phyloP scores from a whole-genome alignment of 92 coral and sea anemone species.

The Palythoa grandiflora region DNA sequence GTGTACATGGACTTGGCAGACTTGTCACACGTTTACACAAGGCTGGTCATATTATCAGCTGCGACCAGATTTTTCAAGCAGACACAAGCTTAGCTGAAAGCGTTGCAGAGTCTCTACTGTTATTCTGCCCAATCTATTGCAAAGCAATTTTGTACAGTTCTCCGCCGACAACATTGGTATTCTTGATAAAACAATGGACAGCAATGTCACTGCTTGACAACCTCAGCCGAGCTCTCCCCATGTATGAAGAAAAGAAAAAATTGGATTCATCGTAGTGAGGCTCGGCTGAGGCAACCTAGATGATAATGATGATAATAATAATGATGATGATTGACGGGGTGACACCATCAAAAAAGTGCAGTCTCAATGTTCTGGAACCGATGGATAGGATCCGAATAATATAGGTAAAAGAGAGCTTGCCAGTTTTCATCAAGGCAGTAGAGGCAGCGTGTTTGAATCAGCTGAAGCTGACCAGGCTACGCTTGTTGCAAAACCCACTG shows the following conservation, averaged over 20 bases:
- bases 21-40: slow-evolving; percentile 57
- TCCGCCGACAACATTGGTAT: slow-evolving; percentile 75
- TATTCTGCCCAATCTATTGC: slow-evolving; percentile 53
- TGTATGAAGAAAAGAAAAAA: no score
- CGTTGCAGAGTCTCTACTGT: slow-evolving; percentile 43
- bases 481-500: slow-evolving; percentile 59
- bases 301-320: slow-evolving; percentile 47
- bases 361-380: slow-evolving; percentile 54
- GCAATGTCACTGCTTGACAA: background rate
- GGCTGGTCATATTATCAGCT: slow-evolving; percentile 69
- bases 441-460: slow-evolving; percentile 47
- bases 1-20: no score
- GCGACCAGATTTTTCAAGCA: slow-evolving; percentile 64
- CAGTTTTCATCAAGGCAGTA: slow-evolving; percentile 57
- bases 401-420: slow-evolving; percentile 29
- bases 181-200: slow-evolving; percentile 54
- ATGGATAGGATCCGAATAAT: slow-evolving; percentile 48
- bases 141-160: slow-evolving; percentile 47
- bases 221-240: slow-evolving; percentile 29
- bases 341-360: slow-evolving; percentile 44
- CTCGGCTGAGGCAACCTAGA: no score
- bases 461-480: slow-evolving; percentile 40
- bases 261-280: no score
- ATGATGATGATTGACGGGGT: slow-evolving; percentile 19
- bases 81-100: slow-evolving; percentile 66